Percentiles rank a stretch among this genome's conserved stretches.
Conservation (phyloP, 2,113 vertebrate genomes). For the Strix aluco region DNA sequence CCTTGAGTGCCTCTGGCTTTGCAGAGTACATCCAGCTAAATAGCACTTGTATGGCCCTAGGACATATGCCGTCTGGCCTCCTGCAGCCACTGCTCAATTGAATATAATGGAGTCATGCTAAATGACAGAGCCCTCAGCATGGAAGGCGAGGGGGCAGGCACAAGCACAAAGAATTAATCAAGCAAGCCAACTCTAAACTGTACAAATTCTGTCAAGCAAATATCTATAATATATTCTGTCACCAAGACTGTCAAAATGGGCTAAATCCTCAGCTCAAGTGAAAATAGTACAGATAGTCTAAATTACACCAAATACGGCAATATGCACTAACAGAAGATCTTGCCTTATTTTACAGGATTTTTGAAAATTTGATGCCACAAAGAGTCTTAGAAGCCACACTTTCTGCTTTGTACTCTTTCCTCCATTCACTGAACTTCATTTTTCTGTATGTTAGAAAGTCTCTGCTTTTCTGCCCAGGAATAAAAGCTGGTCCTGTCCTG, state of each 20-base stretch:
- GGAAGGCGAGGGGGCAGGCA: not conserved
- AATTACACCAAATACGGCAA: not conserved
- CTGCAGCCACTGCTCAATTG: constrained; percentile 39
- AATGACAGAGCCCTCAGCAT: constrained; percentile 26
- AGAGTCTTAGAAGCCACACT: not conserved
- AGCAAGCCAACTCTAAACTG: constrained; percentile 9
- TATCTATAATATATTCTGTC: constrained; percentile 37
- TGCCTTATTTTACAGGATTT: not conserved
- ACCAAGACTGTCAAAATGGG: constrained; percentile 31
- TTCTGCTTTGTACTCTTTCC: not conserved
- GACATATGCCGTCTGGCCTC: constrained; percentile 37
- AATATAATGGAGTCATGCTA: constrained; percentile 25
- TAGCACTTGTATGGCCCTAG: constrained; percentile 41
- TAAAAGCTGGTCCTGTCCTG: not conserved
- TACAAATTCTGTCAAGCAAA: constrained; percentile 43
- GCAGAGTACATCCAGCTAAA: constrained; percentile 33
- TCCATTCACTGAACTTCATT: not conserved
- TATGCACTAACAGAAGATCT: not conserved
- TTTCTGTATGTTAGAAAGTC: not conserved
- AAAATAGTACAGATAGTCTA: not conserved
- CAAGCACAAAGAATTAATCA: constrained; percentile 47
- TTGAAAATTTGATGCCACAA: not conserved
- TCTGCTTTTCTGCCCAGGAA: not conserved
- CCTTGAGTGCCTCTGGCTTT: constrained; percentile 31
- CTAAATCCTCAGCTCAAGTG: constrained; percentile 23